phyloP scores from a whole-genome alignment of 2,797 vertebrate species.

The Hemitrygon akajei region DNA sequence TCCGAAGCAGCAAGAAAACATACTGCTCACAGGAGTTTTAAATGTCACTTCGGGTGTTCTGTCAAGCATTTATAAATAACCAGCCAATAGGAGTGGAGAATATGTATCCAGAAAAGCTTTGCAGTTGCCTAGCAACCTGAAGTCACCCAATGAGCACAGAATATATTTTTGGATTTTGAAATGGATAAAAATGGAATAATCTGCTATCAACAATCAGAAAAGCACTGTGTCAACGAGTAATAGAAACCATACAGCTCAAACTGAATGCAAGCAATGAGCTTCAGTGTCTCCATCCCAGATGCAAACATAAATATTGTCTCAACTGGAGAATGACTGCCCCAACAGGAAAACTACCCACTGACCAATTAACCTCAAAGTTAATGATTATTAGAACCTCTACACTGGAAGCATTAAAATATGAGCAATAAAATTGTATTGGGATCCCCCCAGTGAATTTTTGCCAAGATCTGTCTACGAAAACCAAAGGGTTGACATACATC shows the following conservation, averaged over 20 bases:
- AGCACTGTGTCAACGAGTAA: not conserved
- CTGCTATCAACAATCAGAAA: not conserved
- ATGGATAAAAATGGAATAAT: not conserved
- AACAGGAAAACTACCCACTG: not conserved
- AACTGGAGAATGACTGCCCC: not conserved
- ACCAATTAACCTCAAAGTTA: not conserved
- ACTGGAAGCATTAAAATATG: not conserved
- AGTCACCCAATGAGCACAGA: not conserved
- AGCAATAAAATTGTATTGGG: not conserved
- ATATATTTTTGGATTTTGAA: not conserved
- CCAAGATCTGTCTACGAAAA: not conserved
- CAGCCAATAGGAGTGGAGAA: not conserved
- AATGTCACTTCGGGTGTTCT: not conserved
- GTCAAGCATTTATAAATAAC: not conserved
- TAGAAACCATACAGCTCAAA: not conserved
- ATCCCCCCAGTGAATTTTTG: not conserved
- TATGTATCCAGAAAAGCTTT: not conserved
- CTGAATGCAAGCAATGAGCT: not conserved
- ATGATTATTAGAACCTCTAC: not conserved
- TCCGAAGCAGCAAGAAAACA: not conserved
- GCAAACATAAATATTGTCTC: not conserved
- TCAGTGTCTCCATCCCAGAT: not conserved
- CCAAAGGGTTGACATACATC: not conserved
- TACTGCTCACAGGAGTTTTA: not conserved
- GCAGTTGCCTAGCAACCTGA: slow-evolving; percentile 13